Evolutionary conservation across 2,113 vertebrate species (phyloP).

Genomic region (Blennius ocellaris): DNA sequence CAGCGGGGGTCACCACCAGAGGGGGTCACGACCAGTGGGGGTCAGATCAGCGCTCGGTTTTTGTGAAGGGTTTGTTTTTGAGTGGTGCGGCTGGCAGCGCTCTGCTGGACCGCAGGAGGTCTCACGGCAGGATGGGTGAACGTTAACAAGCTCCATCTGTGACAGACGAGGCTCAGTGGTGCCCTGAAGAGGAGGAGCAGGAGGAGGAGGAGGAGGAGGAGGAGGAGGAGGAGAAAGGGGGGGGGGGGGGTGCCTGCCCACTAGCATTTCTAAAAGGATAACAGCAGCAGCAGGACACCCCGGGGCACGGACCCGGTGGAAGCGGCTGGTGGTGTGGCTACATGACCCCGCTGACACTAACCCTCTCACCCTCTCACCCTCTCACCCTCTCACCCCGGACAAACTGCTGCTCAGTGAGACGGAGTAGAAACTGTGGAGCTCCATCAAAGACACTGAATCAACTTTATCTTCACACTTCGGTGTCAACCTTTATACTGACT

Average conservation of each 20-base stretch:
- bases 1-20: constrained; percentile 1
- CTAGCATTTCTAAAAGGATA: constrained; percentile 41
- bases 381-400: no score
- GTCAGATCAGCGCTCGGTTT: not conserved
- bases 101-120: constrained; percentile 36
- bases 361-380: no score
- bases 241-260: constrained; percentile 7
- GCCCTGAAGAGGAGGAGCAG: constrained; percentile 2
- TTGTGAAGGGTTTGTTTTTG: not conserved
- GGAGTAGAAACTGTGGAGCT: not conserved
- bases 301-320: constrained; percentile 9
- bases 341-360: not conserved
- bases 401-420: not conserved
- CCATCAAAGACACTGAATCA: no score
- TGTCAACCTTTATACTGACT: no score
- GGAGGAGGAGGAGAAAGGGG: no score
- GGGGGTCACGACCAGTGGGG: not conserved
- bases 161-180: constrained; percentile 18
- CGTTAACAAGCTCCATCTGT: constrained; percentile 42
- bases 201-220: no score
- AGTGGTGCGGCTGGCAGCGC: not conserved
- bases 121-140: constrained; percentile 43
- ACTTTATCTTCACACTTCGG: no score
- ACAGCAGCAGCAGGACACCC: constrained; percentile 16
- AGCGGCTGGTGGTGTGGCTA: constrained; percentile 8